Conservation (phyloP, 2,888 invertebrate genomes). For the Agrochola macilenta region DNA sequence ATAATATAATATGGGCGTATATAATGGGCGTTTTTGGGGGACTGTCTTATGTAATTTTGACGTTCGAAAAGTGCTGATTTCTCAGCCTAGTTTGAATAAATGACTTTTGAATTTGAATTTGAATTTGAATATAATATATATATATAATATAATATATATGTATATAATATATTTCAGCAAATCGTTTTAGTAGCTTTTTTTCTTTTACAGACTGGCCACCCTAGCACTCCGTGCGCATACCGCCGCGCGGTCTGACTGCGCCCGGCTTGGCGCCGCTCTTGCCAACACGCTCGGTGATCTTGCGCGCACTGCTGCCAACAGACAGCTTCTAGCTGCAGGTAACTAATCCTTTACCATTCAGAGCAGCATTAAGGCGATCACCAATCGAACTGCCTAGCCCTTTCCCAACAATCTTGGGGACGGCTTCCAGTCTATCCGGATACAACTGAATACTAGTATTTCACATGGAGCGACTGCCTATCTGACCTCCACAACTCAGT, state of each 20-base stretch:
- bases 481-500: not conserved
- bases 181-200: constrained; percentile 8
- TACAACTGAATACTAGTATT: not conserved
- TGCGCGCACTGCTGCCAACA: constrained; percentile 82
- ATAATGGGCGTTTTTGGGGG: no score
- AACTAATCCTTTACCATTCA: not conserved
- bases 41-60: no score
- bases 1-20: no score
- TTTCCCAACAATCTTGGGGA: no score
- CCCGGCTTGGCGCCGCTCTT: constrained; percentile 82
- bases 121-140: no score
- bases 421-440: no score
- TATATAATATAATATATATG: no score
- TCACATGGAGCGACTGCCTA: not conserved
- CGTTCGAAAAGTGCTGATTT: no score
- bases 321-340: constrained; percentile 73
- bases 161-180: not conserved
- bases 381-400: not conserved
- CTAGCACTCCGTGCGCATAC: constrained; percentile 84
- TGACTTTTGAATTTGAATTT: no score
- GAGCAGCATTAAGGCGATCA: not conserved
- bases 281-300: constrained; percentile 87
- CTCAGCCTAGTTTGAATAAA: no score
- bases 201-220: constrained; percentile 79
- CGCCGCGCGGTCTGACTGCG: constrained; percentile 82